phyloP scores from a whole-genome alignment of 2,888 invertebrate genomes.

The Phyllotreta cruciferae region DNA sequence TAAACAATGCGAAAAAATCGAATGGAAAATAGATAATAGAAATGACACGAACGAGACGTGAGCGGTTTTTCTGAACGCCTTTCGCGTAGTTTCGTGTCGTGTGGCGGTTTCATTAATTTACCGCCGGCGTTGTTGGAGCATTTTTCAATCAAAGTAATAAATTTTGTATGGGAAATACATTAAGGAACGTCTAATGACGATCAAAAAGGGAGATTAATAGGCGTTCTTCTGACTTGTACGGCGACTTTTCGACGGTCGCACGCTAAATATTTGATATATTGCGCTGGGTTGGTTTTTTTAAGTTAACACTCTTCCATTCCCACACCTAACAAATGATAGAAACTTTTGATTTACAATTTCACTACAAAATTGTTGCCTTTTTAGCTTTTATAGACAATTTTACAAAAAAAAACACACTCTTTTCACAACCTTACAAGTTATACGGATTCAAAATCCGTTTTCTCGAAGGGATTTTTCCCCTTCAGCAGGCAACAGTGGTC shows the following conservation, averaged over 20 bases:
- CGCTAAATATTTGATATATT: conserved; percentile 35
- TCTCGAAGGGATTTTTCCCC: no score
- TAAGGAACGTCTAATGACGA: conserved; percentile 34
- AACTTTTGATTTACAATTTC: no score
- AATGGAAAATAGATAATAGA: background rate
- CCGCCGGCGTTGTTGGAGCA: conserved; percentile 15
- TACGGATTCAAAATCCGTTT: no score
- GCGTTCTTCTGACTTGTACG: conserved; percentile 19
- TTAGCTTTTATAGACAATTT: no score
- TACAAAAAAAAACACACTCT: no score
- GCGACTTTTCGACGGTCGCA: conserved; percentile 26
- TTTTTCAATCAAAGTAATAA: conserved; percentile 33
- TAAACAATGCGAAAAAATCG: conserved; percentile 20
- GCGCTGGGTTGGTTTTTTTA: background rate
- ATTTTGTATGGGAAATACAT: conserved; percentile 35
- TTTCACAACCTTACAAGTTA: no score
- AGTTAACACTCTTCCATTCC: no score
- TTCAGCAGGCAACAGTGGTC: no score
- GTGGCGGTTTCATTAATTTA: conserved; percentile 29
- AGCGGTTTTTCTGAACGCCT: conserved; percentile 19
- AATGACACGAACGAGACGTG: conserved; percentile 20
- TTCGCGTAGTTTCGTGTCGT: conserved; percentile 24
- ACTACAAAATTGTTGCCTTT: no score
- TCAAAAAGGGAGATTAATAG: conserved; percentile 33
- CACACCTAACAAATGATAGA: no score